Percentiles rank a stretch among this genome's conserved stretches.
phyloP scores from a whole-genome alignment of 2,113 vertebrate genomes.

The Pachycephala philippinensis region DNA sequence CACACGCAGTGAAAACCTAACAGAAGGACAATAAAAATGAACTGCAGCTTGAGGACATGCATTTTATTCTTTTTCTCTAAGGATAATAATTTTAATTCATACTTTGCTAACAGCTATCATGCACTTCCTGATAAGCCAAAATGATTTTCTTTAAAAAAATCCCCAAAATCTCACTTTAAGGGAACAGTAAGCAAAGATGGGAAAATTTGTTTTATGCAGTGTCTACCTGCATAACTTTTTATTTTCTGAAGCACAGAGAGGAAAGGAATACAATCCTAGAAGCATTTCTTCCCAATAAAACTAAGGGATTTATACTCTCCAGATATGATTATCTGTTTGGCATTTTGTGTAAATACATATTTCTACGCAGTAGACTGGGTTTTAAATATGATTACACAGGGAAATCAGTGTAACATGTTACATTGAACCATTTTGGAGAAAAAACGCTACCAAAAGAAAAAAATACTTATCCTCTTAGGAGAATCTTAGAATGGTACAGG shows the following conservation, averaged over 20 bases:
- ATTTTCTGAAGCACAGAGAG: neutral
- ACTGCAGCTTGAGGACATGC: neutral
- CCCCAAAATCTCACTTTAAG: neutral
- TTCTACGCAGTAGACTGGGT: neutral
- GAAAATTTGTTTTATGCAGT: neutral
- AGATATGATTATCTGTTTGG: neutral
- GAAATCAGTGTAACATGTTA: neutral
- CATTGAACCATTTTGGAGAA: neutral
- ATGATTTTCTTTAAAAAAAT: neutral
- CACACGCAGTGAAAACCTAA: neutral
- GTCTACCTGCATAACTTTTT: neutral
- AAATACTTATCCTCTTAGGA: neutral
- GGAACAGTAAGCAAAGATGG: neutral
- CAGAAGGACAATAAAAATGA: neutral
- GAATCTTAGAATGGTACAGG: neutral
- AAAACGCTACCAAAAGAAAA: neutral
- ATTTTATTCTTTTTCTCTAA: neutral
- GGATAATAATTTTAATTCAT: neutral
- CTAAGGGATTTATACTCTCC: neutral
- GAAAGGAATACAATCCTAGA: neutral
- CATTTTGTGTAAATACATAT: neutral
- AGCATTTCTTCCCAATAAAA: neutral
- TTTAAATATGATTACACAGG: neutral
- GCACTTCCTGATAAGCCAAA: neutral
- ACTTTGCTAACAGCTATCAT: neutral